phyloP scores from a whole-genome alignment of 1,140 invertebrate species.

The Drosophila sp. region DNA sequence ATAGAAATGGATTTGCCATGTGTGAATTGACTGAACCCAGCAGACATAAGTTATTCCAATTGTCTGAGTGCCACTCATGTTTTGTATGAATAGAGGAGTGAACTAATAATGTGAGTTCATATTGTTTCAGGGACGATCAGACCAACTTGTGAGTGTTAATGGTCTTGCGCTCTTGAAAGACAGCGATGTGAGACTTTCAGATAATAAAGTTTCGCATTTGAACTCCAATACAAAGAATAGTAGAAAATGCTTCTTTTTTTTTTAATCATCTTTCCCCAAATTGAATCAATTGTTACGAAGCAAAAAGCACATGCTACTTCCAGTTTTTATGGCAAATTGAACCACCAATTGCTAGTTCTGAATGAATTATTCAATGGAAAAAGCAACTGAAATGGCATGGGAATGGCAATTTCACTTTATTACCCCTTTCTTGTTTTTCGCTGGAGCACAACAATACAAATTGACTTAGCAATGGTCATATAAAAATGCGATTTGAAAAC shows the following conservation, averaged over 20 bases:
- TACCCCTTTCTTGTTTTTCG: not conserved
- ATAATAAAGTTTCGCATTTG: too few species aligned
- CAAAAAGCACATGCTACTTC: not conserved
- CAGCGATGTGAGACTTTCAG: too few species aligned
- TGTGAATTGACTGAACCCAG: not conserved
- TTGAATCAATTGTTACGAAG: not conserved
- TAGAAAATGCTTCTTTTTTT: too few species aligned
- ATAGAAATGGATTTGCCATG: slow-evolving; percentile 8
- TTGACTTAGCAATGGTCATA: not conserved
- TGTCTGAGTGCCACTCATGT: not conserved
- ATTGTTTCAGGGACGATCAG: too few species aligned
- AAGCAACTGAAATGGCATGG: not conserved
- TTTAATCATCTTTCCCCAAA: not conserved
- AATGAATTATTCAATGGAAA: slow-evolving; percentile 1
- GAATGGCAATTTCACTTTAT: not conserved
- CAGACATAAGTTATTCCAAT: slow-evolving; percentile 2
- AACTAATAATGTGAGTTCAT: too few species aligned
- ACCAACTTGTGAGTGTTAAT: too few species aligned
- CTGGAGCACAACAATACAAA: not conserved
- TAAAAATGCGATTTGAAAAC: not conserved
- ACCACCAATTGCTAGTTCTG: not conserved
- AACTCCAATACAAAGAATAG: too few species aligned
- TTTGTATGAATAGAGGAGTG: too few species aligned
- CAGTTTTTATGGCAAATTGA: slow-evolving; percentile 3
- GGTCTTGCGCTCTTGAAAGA: too few species aligned